A percentile compares a stretch with the other conserved stretches of the same genome.
These are phyloP conservation scores for Cordilura impudica DNA, from an alignment of 2,888 invertebrate species.

Conservation along the genomic window DNA sequence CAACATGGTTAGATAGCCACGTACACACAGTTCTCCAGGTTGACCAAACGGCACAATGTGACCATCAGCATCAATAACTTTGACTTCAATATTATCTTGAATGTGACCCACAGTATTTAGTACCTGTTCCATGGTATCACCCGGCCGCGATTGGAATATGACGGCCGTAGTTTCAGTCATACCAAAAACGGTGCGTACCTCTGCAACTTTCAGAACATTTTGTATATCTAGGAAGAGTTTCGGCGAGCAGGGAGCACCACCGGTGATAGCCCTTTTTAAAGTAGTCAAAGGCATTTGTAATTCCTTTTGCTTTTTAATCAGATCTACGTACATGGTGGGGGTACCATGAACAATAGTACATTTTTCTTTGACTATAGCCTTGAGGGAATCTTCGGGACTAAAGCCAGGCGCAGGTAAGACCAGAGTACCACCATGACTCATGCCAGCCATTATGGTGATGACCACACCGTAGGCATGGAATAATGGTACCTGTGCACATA, in stretches of 20 bases:
- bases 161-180: constrained; percentile 81
- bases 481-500: constrained; percentile 85
- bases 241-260: constrained; percentile 86
- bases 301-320: constrained; percentile 80
- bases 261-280: constrained; percentile 81
- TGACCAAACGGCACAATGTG: constrained; percentile 82
- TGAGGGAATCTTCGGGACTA: constrained; percentile 81
- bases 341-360: constrained; percentile 87
- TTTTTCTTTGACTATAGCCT: constrained; percentile 83
- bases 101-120: constrained; percentile 80
- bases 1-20: constrained; percentile 85
- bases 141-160: constrained; percentile 79
- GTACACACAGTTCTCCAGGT: constrained; percentile 85
- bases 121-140: constrained; percentile 77
- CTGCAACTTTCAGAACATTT: constrained; percentile 77
- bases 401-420: constrained; percentile 82
- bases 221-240: constrained; percentile 80
- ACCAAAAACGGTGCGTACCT: constrained; percentile 81
- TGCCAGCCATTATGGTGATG: constrained; percentile 80
- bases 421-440: constrained; percentile 82
- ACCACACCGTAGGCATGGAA: constrained; percentile 91
- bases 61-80: constrained; percentile 82
- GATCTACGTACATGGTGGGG: constrained; percentile 92
- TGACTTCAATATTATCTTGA: constrained; percentile 80
- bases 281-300: constrained; percentile 78